A percentile compares a stretch with the other conserved stretches of the same genome.
phyloP scores from a whole-genome alignment of 2,113 vertebrate genomes.

The Tichodroma muraria region DNA sequence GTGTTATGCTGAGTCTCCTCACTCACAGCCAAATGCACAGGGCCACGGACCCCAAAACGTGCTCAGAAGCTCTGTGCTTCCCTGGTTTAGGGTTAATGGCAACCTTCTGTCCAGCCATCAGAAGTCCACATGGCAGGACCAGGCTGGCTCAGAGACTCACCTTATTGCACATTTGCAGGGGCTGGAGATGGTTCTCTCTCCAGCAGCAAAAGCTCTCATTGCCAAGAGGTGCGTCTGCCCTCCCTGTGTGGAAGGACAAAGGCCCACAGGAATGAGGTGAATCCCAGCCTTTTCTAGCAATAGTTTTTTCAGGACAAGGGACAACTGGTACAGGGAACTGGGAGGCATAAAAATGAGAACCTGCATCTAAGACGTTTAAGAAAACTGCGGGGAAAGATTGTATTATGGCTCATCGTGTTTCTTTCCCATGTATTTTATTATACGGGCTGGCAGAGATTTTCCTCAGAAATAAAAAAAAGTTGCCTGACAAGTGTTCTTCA shows the following conservation, averaged over 20 bases:
- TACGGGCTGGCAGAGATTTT: background rate
- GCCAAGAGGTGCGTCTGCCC: background rate
- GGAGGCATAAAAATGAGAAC: background rate
- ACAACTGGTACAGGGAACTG: background rate
- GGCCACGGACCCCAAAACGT: background rate
- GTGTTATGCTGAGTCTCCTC: background rate
- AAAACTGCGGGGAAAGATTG: background rate
- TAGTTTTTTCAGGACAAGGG: background rate
- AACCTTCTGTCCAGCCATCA: background rate
- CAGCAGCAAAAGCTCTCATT: background rate
- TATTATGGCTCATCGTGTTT: background rate
- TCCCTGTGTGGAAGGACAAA: background rate
- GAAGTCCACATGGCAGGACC: background rate
- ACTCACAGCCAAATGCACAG: background rate
- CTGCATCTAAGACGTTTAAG: background rate
- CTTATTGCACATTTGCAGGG: background rate
- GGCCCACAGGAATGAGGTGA: fast-evolving
- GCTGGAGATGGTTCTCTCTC: background rate
- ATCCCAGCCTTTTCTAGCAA: background rate
- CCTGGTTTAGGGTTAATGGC: background rate
- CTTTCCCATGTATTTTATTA: background rate
- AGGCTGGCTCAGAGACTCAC: background rate
- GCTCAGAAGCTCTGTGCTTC: background rate
- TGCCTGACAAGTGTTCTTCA: background rate
- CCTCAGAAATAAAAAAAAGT: background rate